Evolutionary conservation across 2,888 invertebrate genomes (phyloP).

Genomic region (Catotricha subobsoleta): DNA sequence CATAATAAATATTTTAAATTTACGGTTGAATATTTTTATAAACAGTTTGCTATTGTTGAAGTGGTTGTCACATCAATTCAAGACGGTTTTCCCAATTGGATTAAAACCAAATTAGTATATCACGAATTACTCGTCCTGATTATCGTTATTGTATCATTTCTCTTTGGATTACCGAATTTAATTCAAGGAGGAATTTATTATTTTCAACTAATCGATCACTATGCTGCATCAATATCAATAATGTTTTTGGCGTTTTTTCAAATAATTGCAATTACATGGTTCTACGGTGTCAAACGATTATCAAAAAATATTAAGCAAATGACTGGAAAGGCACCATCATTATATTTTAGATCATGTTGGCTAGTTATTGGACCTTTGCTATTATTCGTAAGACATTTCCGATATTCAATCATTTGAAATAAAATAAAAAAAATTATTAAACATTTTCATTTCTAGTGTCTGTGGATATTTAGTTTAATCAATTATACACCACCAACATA

Average conservation of each 20-base stretch:
- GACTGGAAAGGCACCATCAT: slow-evolving; percentile 64
- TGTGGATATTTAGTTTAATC: slow-evolving; percentile 76
- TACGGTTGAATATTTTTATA: slow-evolving; percentile 15
- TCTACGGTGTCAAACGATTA: slow-evolving; percentile 67
- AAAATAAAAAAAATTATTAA: neutral
- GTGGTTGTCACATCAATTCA: slow-evolving; percentile 86
- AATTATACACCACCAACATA: slow-evolving; percentile 76
- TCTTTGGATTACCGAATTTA: slow-evolving; percentile 74
- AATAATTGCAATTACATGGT: slow-evolving; percentile 80
- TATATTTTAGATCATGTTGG: slow-evolving; percentile 78
- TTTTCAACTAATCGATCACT: slow-evolving; percentile 83
- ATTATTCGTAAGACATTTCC: slow-evolving; percentile 42
- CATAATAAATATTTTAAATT: neutral
- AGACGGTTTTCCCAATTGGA: slow-evolving; percentile 80
- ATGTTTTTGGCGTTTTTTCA: slow-evolving; percentile 88
- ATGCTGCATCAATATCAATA: slow-evolving; percentile 80
- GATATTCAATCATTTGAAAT: neutral
- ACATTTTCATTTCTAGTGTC: slow-evolving; percentile 34
- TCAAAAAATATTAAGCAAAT: slow-evolving; percentile 74
- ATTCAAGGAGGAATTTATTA: slow-evolving; percentile 84
- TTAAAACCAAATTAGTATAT: slow-evolving; percentile 61
- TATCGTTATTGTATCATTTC: slow-evolving; percentile 64
- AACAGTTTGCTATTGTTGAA: slow-evolving; percentile 84
- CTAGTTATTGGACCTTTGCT: slow-evolving; percentile 60
- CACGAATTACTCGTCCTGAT: slow-evolving; percentile 73